Percentiles rank a stretch among this genome's conserved stretches.
These are phyloP conservation scores for Phalanger gymnotis DNA, from an alignment of 2,797 vertebrate species.

Conservation along the genomic window DNA sequence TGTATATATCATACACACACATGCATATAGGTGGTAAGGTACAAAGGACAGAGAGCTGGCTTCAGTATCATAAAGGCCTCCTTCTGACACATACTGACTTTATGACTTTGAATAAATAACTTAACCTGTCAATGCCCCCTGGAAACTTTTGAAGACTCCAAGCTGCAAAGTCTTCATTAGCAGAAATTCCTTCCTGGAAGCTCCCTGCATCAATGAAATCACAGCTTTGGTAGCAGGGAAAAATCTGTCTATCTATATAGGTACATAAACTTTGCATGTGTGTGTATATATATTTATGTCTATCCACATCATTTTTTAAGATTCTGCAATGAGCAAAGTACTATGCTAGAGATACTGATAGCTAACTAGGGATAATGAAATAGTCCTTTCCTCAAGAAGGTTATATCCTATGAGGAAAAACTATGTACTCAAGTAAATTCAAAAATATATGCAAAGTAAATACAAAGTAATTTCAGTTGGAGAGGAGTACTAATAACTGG, in stretches of 20 bases:
- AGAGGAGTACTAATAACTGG: not conserved
- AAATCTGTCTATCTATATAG: not conserved
- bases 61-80: not conserved
- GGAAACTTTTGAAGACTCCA: not conserved
- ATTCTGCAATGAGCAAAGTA: not conserved
- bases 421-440: not conserved
- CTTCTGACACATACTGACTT: not conserved
- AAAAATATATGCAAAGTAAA: not conserved
- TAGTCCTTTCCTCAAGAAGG: not conserved
- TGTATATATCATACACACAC: not conserved
- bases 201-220: not conserved
- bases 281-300: not conserved
- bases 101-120: not conserved
- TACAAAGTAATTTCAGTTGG: not conserved
- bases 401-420: not conserved
- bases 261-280: not conserved
- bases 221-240: not conserved
- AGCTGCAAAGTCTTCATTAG: not conserved
- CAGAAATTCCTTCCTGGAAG: not conserved
- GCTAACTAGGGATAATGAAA: not conserved
- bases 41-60: not conserved
- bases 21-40: not conserved
- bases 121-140: not conserved
- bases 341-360: not conserved
- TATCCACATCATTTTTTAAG: not conserved